Conservation (phyloP, 2,797 vertebrate species). For the Columba guinea region DNA sequence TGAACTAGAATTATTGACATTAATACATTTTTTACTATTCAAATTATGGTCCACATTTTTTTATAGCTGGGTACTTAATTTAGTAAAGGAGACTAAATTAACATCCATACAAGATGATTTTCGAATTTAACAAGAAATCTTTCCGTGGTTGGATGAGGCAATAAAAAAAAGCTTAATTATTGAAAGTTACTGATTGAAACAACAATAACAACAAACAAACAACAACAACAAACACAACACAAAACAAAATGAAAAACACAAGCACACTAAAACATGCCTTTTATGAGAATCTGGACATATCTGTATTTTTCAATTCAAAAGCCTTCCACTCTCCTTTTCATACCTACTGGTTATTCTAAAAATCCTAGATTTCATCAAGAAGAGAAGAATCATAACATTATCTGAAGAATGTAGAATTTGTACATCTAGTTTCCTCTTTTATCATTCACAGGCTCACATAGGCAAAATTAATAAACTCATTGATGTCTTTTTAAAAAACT, state of each 20-base stretch:
- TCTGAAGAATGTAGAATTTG: constrained; percentile 2
- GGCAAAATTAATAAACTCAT: constrained; percentile 28
- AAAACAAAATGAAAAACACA: no score
- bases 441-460: neutral
- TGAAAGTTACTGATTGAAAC: neutral
- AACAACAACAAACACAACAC: no score
- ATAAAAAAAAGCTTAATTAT: neutral
- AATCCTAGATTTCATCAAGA: neutral
- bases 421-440: neutral
- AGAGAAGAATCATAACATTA: neutral
- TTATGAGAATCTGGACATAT: neutral
- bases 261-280: neutral
- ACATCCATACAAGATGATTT: neutral
- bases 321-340: neutral
- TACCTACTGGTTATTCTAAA: neutral
- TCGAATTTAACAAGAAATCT: constrained; percentile 20
- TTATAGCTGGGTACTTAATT: neutral
- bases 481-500: neutral
- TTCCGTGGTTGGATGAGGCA: neutral
- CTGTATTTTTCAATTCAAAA: neutral
- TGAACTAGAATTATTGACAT: constrained; percentile 4
- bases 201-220: neutral
- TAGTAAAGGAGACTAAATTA: neutral
- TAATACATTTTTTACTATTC: constrained; percentile 17
- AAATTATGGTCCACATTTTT: constrained; percentile 2